phyloP scores from a whole-genome alignment of 2,113 vertebrate species.

The Clarias gariepinus region DNA sequence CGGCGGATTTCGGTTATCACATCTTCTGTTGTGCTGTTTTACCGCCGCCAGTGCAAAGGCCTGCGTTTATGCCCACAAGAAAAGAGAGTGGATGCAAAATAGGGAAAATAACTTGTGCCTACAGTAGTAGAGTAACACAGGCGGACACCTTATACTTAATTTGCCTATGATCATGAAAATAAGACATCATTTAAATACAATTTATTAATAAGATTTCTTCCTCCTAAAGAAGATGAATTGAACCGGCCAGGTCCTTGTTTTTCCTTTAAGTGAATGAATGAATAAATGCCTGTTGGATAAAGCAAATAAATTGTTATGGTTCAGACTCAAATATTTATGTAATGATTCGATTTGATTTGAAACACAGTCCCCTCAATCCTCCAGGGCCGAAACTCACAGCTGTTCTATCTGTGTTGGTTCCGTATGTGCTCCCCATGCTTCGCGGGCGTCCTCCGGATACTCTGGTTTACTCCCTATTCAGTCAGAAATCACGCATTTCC shows the following conservation, averaged over 20 bases:
- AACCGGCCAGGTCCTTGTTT: not conserved
- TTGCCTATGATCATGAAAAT: not conserved
- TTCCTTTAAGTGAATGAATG: not conserved
- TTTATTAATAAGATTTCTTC: not conserved
- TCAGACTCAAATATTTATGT: too few relatives aligned
- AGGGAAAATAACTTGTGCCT: not conserved
- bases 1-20: not conserved
- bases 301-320: too few relatives aligned
- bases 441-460: too few relatives aligned
- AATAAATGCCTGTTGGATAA: too few relatives aligned
- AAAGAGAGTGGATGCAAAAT: not conserved
- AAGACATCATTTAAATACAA: not conserved
- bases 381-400: too few relatives aligned
- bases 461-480: too few relatives aligned
- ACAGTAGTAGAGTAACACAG: not conserved
- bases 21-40: not conserved
- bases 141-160: not conserved
- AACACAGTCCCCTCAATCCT: too few relatives aligned
- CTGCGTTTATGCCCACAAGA: not conserved
- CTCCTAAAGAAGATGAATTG: not conserved
- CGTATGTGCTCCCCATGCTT: too few relatives aligned
- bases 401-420: too few relatives aligned
- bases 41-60: not conserved
- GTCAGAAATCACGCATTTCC: too few relatives aligned
- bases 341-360: too few relatives aligned